Conservation (phyloP, 2,113 vertebrate species). For the Zosterops pallidus region DNA sequence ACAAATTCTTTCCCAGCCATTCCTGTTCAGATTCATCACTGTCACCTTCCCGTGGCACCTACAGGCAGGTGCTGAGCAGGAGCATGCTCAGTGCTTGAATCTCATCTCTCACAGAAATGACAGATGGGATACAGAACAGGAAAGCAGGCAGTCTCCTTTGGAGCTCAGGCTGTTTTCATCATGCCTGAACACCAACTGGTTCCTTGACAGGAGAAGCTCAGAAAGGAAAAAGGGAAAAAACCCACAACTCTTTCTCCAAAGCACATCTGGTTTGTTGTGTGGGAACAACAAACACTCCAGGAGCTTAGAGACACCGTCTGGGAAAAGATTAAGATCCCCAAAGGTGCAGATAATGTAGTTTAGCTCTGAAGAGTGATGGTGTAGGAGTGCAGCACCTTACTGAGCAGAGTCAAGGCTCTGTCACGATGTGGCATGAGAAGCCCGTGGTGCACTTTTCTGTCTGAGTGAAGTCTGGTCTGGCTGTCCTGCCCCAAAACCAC, state of each 20-base stretch:
- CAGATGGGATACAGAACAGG: background rate
- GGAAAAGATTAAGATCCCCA: background rate
- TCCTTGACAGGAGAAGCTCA: background rate
- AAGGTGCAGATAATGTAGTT: background rate
- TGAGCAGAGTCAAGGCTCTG: background rate
- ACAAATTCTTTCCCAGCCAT: background rate
- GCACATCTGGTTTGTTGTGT: background rate
- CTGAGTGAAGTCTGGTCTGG: background rate
- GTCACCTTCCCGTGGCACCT: background rate
- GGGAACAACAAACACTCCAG: background rate
- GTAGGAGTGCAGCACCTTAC: background rate
- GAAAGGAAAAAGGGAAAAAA: background rate
- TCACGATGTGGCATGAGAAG: rapidly evolving
- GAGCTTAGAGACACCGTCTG: background rate
- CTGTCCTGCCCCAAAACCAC: background rate
- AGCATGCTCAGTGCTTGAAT: background rate
- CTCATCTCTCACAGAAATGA: background rate
- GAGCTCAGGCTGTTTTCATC: background rate
- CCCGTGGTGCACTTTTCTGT: background rate
- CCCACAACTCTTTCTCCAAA: background rate
- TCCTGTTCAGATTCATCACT: rapidly evolving
- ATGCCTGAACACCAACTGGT: background rate
- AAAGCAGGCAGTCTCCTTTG: background rate
- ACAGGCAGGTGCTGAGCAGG: background rate
- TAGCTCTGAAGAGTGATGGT: background rate